Evolutionary conservation across 2,797 vertebrate species (phyloP).

Genomic region (Pitangus sulphuratus): DNA sequence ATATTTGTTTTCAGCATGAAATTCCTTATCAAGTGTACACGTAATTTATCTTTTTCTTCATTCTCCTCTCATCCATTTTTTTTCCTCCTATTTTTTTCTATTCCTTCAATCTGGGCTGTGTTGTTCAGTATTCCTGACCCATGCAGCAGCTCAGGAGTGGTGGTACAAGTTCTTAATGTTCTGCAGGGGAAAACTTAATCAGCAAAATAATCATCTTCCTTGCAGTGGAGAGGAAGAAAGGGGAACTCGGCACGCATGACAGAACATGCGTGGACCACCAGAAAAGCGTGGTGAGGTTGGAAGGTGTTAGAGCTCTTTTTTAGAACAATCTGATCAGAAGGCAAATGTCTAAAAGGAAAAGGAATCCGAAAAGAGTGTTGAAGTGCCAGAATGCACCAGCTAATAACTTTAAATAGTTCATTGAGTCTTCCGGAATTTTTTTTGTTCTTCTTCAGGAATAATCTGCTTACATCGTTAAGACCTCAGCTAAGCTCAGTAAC

Average conservation of each 20-base stretch:
- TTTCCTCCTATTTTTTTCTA: not conserved
- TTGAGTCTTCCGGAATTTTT: slow-evolving; percentile 83
- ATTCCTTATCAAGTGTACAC: not conserved
- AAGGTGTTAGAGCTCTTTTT: slow-evolving; percentile 61
- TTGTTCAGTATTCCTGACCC: slow-evolving; percentile 18
- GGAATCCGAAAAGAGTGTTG: slow-evolving; percentile 74
- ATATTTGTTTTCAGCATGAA: slow-evolving; percentile 22
- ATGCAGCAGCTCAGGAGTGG: slow-evolving; percentile 3
- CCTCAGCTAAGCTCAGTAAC: slow-evolving; percentile 91
- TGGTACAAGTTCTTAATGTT: slow-evolving; percentile 41
- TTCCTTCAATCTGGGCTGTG: not conserved
- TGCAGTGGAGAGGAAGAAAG: slow-evolving; percentile 24
- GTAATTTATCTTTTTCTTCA: slow-evolving; percentile 17
- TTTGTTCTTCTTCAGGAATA: slow-evolving; percentile 88
- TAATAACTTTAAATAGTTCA: slow-evolving; percentile 86
- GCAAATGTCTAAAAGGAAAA: slow-evolving; percentile 72
- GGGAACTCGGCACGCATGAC: slow-evolving; percentile 28
- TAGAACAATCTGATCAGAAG: slow-evolving; percentile 56
- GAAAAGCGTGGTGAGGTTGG: slow-evolving; percentile 68
- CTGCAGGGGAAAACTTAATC: slow-evolving; percentile 58
- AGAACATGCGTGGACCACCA: slow-evolving; percentile 75
- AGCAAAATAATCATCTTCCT: slow-evolving; percentile 65
- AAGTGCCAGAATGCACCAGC: slow-evolving; percentile 76
- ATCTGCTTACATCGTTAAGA: slow-evolving; percentile 97
- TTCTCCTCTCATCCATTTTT: not conserved